Evolutionary conservation across 2,888 invertebrate species (phyloP), one percentile per base, ranked within the genome.

Genomic region (Hypena proboscidalis): DNA sequence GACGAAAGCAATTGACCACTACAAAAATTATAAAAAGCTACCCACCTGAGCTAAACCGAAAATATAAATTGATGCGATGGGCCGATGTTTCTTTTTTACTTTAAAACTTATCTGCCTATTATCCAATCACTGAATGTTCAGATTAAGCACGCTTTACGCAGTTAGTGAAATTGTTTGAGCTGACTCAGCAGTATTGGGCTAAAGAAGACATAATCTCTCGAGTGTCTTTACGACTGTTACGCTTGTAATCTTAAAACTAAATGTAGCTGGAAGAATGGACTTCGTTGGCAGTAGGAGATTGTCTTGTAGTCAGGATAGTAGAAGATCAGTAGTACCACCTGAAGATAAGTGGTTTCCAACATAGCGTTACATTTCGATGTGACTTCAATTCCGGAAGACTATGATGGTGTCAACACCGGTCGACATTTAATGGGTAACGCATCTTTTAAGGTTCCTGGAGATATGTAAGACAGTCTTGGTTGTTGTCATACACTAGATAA

Each of bases 11-110:
- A 79, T 74, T 74, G 75, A 75, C 73, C 70, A 74, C 74, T 74
- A 76, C 69, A 67, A 77, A 80, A 80, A 77, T 81, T 73, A 75
- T 81, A 85, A 83, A 83, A 86, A 86, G 69, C 70, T 58, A 69
- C 74, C 77, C 81, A 79, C 80, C 78, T 76, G 74, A 76, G 74
- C 77, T 77, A 72, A 77, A 74, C 70, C 67, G 73, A 74, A 77
- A 75, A 74, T 73, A 69, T 71, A 67, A 73, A 65, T 70, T 67
- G 74, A 66, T 64, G 61, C 71, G 67, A 71, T 70, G 75, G 71
- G 67, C 63, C 59, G 63, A 67, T 80, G 48, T n/a, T n/a, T n/a
- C 5, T 78, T 77, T 82, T 80, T 78, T 77, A 81, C 74, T 77
- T 77, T 76, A 61, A 79, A 77, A 76, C 73, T 77, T 77, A 61